Evolutionary conservation across 2,113 vertebrate genomes (phyloP), one percentile per base, ranked within the genome.

Genomic region (Scomber colias): DNA sequence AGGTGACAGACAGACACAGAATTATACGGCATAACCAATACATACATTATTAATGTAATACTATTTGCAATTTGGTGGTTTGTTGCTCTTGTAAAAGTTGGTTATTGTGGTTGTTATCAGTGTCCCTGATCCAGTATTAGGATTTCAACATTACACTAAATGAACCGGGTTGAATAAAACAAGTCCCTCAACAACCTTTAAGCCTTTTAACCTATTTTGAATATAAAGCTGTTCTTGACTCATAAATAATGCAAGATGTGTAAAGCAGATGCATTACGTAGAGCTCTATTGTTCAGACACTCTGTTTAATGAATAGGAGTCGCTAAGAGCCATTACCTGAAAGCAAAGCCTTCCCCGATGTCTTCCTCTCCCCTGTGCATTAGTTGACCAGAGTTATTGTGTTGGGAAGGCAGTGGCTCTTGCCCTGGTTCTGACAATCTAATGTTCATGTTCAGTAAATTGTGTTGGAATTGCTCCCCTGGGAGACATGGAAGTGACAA

Each of bases 181-280:
- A 78, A 84, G 85, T 86, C 79, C 80, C 83, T 64, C 59, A 83
- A 80, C 86, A 87, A 80, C 81, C 87, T 83, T 89, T 85, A 88
- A 85, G 89, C 86, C 86, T 87, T 92, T 92, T 90, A 93, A 92
- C 92, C 90, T 88, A 75, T 90, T 89, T 85, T 70, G 76, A 79
- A 86, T 83, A 84, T 77, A 75, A 81, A 89, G 73, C 83, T 78
- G 79, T 83, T 88, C 81, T 78, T 63, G 53, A 27, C 81, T 92
- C 84, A 91, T 93, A 89, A 92, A 93, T 94, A 92, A 93, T 93
- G 88, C 91, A 93, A 80, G 62, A 86, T 86, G 86, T 90, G 86
- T 92, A 89, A 90, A 92, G 81, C 76, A 90, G 91, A 88, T 89
- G 84, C 90, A 92, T 92, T 90, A 88, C 75, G 70, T 86, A 68